Evolutionary conservation across 2,113 vertebrate genomes (phyloP).

Genomic region (Nanorana parkeri): DNA sequence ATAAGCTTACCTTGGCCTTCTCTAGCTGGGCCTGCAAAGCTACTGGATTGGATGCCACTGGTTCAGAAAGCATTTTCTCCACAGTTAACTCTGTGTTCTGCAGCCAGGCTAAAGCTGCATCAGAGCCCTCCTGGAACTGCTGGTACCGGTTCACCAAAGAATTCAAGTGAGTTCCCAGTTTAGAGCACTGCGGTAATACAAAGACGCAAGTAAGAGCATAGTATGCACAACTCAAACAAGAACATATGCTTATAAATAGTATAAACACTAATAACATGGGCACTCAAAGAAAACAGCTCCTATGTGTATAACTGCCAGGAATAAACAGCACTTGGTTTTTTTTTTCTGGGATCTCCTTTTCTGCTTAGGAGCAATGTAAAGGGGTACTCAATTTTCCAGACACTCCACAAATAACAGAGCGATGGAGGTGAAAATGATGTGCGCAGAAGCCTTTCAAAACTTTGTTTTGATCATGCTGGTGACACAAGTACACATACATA

Average conservation of each 20-base stretch:
- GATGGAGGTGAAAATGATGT: too few relatives aligned
- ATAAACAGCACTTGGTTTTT: too few relatives aligned
- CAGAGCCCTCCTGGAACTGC: constrained; percentile 87
- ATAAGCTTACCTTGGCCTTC: constrained; percentile 81
- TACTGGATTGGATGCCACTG: constrained; percentile 77
- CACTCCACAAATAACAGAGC: too few relatives aligned
- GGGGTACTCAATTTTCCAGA: too few relatives aligned
- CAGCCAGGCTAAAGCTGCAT: constrained; percentile 85
- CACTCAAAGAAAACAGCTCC: neutral
- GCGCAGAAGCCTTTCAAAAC: too few relatives aligned
- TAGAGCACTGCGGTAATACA: constrained; percentile 77
- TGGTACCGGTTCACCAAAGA: constrained; percentile 85
- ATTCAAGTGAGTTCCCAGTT: constrained; percentile 82
- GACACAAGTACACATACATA: too few relatives aligned
- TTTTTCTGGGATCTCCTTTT: too few relatives aligned
- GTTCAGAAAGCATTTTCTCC: constrained; percentile 76
- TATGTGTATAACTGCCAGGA: too few relatives aligned
- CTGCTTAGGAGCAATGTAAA: too few relatives aligned
- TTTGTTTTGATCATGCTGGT: too few relatives aligned
- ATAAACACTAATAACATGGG: neutral
- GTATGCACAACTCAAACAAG: neutral
- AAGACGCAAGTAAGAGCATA: neutral
- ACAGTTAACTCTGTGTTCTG: constrained; percentile 78
- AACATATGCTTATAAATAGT: neutral
- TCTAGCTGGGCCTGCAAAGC: constrained; percentile 82